These are phyloP conservation scores for Phalangium opilio DNA, from an alignment of 2,888 invertebrate genomes.

Conservation along the genomic window DNA sequence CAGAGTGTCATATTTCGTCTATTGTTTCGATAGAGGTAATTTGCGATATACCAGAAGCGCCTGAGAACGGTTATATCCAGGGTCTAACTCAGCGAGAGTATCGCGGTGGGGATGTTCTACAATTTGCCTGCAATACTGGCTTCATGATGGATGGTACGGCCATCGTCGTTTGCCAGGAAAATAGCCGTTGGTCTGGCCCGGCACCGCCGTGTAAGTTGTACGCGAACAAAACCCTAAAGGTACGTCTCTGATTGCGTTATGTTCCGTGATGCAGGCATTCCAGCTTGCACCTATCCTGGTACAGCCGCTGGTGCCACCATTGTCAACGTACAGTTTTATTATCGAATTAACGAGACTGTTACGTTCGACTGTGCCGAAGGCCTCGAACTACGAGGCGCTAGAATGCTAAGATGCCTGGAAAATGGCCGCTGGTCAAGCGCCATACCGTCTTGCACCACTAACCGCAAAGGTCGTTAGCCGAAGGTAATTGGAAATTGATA, in stretches of 20 bases:
- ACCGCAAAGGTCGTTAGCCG: conserved; percentile 8
- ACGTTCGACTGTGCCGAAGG: conserved; percentile 69
- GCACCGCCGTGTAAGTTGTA: conserved; percentile 57
- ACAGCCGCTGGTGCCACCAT: conserved; percentile 54
- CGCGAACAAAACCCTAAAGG: too few species aligned
- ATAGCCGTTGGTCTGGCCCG: conserved; percentile 67
- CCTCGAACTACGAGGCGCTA: conserved; percentile 53
- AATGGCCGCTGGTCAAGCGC: conserved; percentile 76
- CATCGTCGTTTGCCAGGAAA: conserved; percentile 76
- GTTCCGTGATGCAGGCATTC: conserved; percentile 40
- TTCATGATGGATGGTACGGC: conserved; percentile 79
- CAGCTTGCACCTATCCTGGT: conserved; percentile 73
- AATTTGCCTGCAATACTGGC: conserved; percentile 72
- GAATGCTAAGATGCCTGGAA: conserved; percentile 59
- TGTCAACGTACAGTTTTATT: conserved; percentile 71
- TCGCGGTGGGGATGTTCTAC: conserved; percentile 67
- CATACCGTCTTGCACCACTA: conserved; percentile 50
- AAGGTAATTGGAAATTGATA: too few species aligned
- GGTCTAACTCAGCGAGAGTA: conserved; percentile 43
- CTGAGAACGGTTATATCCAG: conserved; percentile 60
- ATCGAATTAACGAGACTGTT: conserved; percentile 68
- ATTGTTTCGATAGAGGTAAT: conserved; percentile 49
- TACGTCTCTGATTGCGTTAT: too few species aligned
- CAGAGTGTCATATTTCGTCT: background rate
- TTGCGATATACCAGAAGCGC: conserved; percentile 55